phyloP scores from a whole-genome alignment of 1,140 invertebrate species.

The Drosophila tristis region DNA sequence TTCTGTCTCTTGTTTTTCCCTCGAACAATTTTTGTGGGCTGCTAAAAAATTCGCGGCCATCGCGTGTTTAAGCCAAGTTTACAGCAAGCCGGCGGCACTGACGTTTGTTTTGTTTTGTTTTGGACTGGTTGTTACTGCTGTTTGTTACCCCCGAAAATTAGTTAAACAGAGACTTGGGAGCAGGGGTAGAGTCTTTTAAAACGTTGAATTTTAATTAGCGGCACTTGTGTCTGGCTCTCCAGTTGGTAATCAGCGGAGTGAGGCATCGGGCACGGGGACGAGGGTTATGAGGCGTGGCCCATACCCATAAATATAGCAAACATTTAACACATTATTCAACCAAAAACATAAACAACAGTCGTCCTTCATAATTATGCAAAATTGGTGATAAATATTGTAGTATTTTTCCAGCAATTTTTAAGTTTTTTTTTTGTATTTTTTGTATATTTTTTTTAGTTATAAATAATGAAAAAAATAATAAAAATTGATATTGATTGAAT shows the following conservation, averaged over 20 bases:
- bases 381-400: constrained; percentile 19
- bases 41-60: constrained; percentile 61
- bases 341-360: constrained; percentile 2
- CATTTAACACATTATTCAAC: constrained; percentile 63
- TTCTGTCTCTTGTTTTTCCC: not conserved
- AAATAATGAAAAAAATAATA: no score
- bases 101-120: constrained; percentile 10
- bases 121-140: constrained; percentile 33
- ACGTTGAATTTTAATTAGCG: constrained; percentile 74
- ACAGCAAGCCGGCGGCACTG: constrained; percentile 25
- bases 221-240: constrained; percentile 40
- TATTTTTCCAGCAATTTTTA: not conserved
- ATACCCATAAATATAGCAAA: constrained; percentile 47
- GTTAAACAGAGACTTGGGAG: constrained; percentile 33
- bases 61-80: constrained; percentile 67
- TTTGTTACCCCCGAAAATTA: constrained; percentile 66
- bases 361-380: constrained; percentile 46
- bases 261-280: not conserved
- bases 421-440: not conserved
- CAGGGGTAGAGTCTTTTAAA: constrained; percentile 43
- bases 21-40: constrained; percentile 26
- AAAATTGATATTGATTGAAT: no score
- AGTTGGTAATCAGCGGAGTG: not conserved
- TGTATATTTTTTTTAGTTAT: not conserved
- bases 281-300: no score